Base-by-base conservation (phyloP, 2,888 invertebrate species). In the Oscheius sp. region DNA sequence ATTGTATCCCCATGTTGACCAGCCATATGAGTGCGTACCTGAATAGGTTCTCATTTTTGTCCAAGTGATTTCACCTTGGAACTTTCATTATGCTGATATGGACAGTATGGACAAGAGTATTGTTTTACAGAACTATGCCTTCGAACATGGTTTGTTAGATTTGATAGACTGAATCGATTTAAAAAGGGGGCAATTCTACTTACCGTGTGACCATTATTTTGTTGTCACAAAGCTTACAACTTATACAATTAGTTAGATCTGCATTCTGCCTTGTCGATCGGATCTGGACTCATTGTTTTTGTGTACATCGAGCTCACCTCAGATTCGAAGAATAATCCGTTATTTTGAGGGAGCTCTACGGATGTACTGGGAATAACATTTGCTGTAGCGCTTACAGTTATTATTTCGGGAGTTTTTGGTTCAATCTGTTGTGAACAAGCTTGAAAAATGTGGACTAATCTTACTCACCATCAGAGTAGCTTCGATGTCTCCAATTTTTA, bases 1-100 rank as follows among this genome's bases (percentile, higher is more conserved):
- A 71, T 67, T 20, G 69, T 69, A 65, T 82, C 82, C 34, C 72
- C 64, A 58, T 82, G 82, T 48, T 80, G 78, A 68, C 82, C 74
- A 34, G 74, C 66, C 82, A 82, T 82, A 69, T 82, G 82, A 34
- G 82, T 65, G 12, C 82, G 76, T 5, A 82, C 81, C 75, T 80
- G 20, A n/a, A 23, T 15, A 4, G 17, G 37, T 37, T 33, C 37
- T 2, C 34, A 3, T 33, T 20, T 20, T 29, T n/a, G 20, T 15
- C n/a, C 10, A 29, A 20, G 10, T 33, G 34, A 55, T 10, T 27
- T 4, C 34, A 80, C 81, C 70, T 82, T 82, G 2, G 82, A 81
- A 78, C 76, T 81, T 57, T 82, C 82, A 57, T 82, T 82, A 69
- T 82, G 82, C 50, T 69, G 72, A 55, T 82, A 82, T 12, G 58